Conservation (phyloP, 2,797 vertebrate species). For the Tapirus indicus region DNA sequence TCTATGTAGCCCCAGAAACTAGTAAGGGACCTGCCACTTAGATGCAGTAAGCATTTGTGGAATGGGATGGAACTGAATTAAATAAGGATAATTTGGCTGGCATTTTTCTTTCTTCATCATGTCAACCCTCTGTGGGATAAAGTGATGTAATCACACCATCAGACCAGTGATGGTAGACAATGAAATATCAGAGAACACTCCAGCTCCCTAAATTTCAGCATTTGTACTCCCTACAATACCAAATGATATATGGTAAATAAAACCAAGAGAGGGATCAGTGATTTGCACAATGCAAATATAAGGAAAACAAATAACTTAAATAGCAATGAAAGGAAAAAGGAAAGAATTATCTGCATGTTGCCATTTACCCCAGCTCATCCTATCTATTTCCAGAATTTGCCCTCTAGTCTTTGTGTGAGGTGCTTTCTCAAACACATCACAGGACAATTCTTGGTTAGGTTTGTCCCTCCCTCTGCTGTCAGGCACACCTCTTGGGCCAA, state of each 20-base stretch:
- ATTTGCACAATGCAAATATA: not conserved
- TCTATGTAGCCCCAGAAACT: not conserved
- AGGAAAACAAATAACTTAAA: not conserved
- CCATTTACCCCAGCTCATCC: not conserved
- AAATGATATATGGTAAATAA: not conserved
- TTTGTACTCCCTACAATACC: not conserved
- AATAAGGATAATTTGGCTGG: not conserved
- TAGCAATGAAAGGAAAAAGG: not conserved
- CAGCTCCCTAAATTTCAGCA: not conserved
- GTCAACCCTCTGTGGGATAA: not conserved
- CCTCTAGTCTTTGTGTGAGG: not conserved
- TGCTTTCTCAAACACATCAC: not conserved
- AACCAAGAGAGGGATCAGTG: not conserved
- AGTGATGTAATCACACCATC: not conserved
- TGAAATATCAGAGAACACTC: not conserved
- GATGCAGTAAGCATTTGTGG: not conserved
- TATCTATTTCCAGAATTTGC: not conserved
- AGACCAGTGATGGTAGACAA: not conserved
- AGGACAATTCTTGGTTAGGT: not conserved
- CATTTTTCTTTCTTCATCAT: conserved; percentile 26
- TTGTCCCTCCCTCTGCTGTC: not conserved
- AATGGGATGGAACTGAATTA: not conserved
- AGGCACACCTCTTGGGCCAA: not conserved
- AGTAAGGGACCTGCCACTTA: not conserved
- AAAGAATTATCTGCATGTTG: not conserved